Evolutionary conservation across 92 coral and sea anemone species (phyloP), one percentile per base, ranked within the genome.

Genomic region (Umimayanthus kanabou): DNA sequence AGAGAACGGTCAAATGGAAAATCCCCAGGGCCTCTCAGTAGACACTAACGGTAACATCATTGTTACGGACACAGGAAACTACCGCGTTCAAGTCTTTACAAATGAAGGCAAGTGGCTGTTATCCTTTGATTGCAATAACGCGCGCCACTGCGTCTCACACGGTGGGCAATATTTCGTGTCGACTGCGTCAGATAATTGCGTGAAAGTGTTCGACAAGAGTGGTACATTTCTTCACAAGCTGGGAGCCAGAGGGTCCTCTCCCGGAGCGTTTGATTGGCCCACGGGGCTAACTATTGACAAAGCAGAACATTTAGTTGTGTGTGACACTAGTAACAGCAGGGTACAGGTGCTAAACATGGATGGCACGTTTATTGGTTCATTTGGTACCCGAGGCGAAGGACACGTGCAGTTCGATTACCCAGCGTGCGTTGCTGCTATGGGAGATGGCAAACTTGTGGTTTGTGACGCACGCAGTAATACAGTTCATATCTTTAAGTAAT

Each of bases 281-380:
- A 82, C 87, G 6, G 90, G 92, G n/a, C 79, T 90, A 20, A 61
- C 90, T n/a, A 71, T 90, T 23, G 87, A 90, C 88, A 87, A 87
- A 80, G 47, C 87, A 16, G 92, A 81, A 28, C 92, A 80, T 61
- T 83, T 90, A 30, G 76, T 90, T 74, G 90, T 90, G 47, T 90
- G 92, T 81, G 92, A 90, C 65, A 80, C 87, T 28, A 72, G 80
- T 61, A 90, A 90, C 13, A 16, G 88, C 55, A 80, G 92, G 81
- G 78, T 90, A 16, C 92, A 90, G 73, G 70, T 90, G 81, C 70
- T 90, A 29, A 75, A 90, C 16, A 9, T 81, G 88, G 75, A 47
- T 58, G 90, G 92, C 37, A 87, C 77, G 14, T 90, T 87, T 67
- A 45, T 86, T 28, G 70, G 87, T 53, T 86, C 84, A 58, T 87